A percentile compares a stretch with the other conserved stretches of the same genome.
Conservation (phyloP, 2,888 invertebrate species). For the Theristus sp. region DNA sequence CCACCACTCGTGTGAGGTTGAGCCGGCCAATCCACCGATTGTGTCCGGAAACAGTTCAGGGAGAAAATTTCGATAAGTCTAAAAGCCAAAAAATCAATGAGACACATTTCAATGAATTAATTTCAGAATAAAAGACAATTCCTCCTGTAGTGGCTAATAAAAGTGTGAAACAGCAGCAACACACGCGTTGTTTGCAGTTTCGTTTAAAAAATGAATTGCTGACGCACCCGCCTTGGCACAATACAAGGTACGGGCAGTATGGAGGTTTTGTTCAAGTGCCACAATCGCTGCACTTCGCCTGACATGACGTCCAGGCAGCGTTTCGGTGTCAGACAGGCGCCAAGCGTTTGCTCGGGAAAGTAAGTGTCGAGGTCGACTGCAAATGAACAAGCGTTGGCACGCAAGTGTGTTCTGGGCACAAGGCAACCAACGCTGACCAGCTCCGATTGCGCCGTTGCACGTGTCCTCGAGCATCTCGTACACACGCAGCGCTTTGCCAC, state of each 20-base stretch:
- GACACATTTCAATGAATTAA: background rate
- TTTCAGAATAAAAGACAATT: background rate
- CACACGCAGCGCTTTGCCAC: constrained; percentile 72
- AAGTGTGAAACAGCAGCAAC: too few relatives aligned
- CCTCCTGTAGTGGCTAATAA: too few relatives aligned
- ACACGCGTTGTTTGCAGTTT: too few relatives aligned
- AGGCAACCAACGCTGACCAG: too few relatives aligned
- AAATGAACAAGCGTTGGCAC: too few relatives aligned
- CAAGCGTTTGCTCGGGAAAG: constrained; percentile 54
- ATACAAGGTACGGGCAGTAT: constrained; percentile 85
- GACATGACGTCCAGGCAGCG: constrained; percentile 75
- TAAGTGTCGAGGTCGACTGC: constrained; percentile 7
- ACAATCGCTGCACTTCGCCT: constrained; percentile 75
- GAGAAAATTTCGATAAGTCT: constrained; percentile 83
- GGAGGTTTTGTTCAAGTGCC: constrained; percentile 63
- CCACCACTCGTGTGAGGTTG: constrained; percentile 63
- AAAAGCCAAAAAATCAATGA: constrained; percentile 10
- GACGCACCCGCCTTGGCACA: constrained; percentile 62
- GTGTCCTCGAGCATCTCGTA: constrained; percentile 59
- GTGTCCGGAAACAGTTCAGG: constrained; percentile 84
- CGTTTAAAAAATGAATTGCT: background rate
- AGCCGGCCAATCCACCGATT: constrained; percentile 50
- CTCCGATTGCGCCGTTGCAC: background rate
- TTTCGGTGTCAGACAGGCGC: constrained; percentile 76
- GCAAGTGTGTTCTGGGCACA: too few relatives aligned